These are phyloP conservation scores for Spisula solida DNA, from an alignment of 2,888 invertebrate species.

Conservation along the genomic window DNA sequence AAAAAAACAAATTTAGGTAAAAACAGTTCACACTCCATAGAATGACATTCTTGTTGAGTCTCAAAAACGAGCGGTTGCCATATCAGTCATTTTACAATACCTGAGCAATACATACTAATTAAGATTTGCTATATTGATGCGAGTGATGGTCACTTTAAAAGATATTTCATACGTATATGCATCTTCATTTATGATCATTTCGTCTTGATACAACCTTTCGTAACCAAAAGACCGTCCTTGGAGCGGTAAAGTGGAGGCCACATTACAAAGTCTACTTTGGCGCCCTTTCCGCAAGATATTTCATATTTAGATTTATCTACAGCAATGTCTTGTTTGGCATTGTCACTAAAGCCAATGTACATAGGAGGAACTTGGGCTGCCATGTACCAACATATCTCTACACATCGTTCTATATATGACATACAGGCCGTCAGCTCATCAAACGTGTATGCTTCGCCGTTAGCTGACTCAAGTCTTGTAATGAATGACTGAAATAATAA, in stretches of 20 bases:
- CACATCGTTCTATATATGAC: constrained; percentile 63
- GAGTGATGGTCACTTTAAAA: no score
- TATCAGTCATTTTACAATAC: no score
- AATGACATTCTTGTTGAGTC: no score
- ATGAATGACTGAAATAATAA: constrained; percentile 57
- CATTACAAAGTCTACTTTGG: constrained; percentile 57
- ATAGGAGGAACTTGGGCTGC: constrained; percentile 61
- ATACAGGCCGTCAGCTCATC: constrained; percentile 62
- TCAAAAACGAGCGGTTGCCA: no score
- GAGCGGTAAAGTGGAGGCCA: constrained; percentile 60
- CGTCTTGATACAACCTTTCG: constrained; percentile 59
- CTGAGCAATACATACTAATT: no score
- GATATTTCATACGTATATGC: no score
- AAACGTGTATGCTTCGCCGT: constrained; percentile 51
- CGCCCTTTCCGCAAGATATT: constrained; percentile 49
- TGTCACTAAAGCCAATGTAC: constrained; percentile 43
- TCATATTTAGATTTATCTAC: constrained; percentile 64
- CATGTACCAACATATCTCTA: constrained; percentile 65
- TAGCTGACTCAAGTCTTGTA: constrained; percentile 50
- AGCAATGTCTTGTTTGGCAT: constrained; percentile 41
- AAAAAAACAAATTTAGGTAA: no score
- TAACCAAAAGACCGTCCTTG: constrained; percentile 45
- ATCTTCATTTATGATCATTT: not conserved
- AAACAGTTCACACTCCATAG: no score
- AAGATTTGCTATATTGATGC: no score